phyloP scores from a whole-genome alignment of 2,113 vertebrate genomes.

The Ammodytes marinus region DNA sequence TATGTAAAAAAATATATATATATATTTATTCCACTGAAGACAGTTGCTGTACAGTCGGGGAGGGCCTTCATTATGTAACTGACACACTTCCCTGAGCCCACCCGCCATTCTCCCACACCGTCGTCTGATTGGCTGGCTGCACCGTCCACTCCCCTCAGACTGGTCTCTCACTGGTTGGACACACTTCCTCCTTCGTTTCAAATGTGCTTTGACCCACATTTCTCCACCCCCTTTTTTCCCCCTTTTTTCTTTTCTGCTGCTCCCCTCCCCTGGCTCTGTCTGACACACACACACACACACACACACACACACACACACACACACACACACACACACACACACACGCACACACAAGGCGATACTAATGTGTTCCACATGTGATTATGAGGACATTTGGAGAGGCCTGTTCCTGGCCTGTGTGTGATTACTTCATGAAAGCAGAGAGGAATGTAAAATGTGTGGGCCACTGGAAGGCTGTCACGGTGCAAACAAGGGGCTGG shows the following conservation, averaged over 20 bases:
- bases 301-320: background rate
- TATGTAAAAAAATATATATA: background rate
- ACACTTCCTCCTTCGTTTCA: constrained; percentile 69
- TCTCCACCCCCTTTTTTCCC: constrained; percentile 25
- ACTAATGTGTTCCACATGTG: constrained; percentile 76
- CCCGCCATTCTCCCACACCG: constrained; percentile 13
- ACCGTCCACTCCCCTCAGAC: constrained; percentile 30
- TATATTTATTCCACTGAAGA: background rate
- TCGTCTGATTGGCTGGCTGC: constrained; percentile 67
- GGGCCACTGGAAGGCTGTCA: constrained; percentile 24
- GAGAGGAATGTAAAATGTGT: constrained; percentile 48
- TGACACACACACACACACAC: constrained; percentile 22
- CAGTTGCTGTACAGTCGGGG: constrained; percentile 49
- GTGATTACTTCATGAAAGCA: constrained; percentile 34
- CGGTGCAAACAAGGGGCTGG: constrained; percentile 9
- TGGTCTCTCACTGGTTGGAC: constrained; percentile 72
- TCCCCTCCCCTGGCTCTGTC: constrained; percentile 40
- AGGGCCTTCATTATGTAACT: constrained; percentile 82
- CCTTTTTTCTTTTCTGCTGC: background rate
- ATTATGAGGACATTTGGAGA: constrained; percentile 48
- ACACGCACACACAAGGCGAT: background rate
- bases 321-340: constrained; percentile 2
- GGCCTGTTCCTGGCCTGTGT: constrained; percentile 23
- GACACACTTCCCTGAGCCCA: constrained; percentile 74
- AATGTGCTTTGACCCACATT: constrained; percentile 80